phyloP scores from a whole-genome alignment of 1,140 invertebrate genomes.

The Drusus annulatus region DNA sequence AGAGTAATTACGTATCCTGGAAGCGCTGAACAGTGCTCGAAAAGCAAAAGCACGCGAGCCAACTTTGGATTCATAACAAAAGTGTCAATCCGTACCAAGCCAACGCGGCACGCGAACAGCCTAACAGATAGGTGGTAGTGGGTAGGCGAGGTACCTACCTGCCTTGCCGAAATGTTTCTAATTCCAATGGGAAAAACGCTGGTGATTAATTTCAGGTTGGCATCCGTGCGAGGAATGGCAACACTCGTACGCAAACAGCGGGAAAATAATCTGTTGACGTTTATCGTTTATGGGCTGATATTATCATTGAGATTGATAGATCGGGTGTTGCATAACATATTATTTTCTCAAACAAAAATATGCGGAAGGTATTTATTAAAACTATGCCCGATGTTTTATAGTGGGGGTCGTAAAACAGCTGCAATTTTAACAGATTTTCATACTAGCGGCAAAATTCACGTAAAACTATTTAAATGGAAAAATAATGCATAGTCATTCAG shows the following conservation, averaged over 20 bases:
- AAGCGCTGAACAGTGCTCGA: slow-evolving; percentile 36
- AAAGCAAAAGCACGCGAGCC: slow-evolving; percentile 28
- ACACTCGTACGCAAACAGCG: slow-evolving; percentile 20
- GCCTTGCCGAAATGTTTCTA: slow-evolving; percentile 1
- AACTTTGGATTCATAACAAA: slow-evolving; percentile 42
- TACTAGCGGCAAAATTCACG: no score
- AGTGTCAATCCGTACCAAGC: slow-evolving; percentile 41
- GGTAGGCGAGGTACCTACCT: not conserved
- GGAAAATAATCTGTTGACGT: slow-evolving; percentile 21
- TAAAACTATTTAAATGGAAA: no score
- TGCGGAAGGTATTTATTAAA: no score
- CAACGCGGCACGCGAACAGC: slow-evolving; percentile 21
- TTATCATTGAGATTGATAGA: not conserved
- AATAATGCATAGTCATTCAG: no score
- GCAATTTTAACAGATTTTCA: no score
- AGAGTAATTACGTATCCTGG: slow-evolving; percentile 38
- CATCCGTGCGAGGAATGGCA: slow-evolving; percentile 20
- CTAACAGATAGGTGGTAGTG: slow-evolving; percentile 3
- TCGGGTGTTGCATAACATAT: not conserved
- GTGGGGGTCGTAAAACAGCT: no score
- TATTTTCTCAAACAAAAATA: no score
- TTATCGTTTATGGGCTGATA: not conserved
- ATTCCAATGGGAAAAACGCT: slow-evolving; percentile 20
- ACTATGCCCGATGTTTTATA: no score
- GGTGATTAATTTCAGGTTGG: slow-evolving; percentile 23